Percentiles rank a stretch among this genome's conserved stretches.
These are phyloP conservation scores for Pristionchus fissidentatus DNA, from an alignment of 2,888 invertebrate genomes.

Conservation along the genomic window DNA sequence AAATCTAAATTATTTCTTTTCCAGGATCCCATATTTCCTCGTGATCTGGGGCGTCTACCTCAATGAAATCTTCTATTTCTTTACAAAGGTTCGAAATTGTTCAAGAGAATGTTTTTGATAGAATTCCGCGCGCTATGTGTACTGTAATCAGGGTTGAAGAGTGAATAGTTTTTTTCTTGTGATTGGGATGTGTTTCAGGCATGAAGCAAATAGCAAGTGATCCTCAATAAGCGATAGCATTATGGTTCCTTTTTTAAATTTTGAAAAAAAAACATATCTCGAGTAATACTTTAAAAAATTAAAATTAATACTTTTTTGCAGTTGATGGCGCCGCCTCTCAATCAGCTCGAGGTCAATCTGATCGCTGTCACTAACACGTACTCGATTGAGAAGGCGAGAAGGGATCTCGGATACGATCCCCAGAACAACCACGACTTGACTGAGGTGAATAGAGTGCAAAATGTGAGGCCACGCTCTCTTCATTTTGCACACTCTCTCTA, in stretches of 20 bases:
- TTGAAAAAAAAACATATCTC: too few relatives aligned
- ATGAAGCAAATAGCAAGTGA: background rate
- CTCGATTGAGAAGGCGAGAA: slow-evolving; percentile 50
- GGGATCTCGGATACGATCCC: slow-evolving; percentile 50
- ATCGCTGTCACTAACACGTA: slow-evolving; percentile 52
- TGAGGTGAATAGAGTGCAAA: background rate
- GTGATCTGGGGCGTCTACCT: slow-evolving; percentile 54
- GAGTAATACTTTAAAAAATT: background rate
- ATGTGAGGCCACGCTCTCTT: background rate
- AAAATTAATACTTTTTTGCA: background rate
- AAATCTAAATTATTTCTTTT: too few relatives aligned
- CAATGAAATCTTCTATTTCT: slow-evolving; percentile 53
- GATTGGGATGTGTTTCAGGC: background rate
- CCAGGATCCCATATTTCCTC: slow-evolving; percentile 53
- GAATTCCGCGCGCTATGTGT: background rate
- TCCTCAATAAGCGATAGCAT: background rate
- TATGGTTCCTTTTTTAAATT: background rate
- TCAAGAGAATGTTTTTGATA: background rate
- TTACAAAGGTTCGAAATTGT: slow-evolving; percentile 45
- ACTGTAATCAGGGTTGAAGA: too few relatives aligned
- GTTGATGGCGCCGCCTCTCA: slow-evolving; percentile 25
- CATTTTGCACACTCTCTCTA: too few relatives aligned
- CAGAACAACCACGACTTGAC: slow-evolving; percentile 50
- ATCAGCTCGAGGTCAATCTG: slow-evolving; percentile 49
- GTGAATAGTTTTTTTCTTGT: too few relatives aligned